Base-by-base conservation (phyloP, 2,113 vertebrate species). In the Lepisosteus osseus region DNA sequence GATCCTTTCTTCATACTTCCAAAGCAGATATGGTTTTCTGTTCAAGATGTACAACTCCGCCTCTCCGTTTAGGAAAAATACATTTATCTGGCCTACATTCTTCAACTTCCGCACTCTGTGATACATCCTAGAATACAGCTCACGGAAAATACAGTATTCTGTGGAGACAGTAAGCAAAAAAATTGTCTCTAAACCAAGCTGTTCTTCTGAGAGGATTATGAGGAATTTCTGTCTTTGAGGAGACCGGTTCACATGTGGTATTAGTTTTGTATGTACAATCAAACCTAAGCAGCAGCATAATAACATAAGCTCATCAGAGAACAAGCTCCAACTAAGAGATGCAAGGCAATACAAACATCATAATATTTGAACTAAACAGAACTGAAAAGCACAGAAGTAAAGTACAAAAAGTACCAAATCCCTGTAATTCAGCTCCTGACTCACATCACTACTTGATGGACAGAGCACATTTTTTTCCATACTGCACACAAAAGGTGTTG, bases 361-460 rank as follows among this genome's bases (percentile, higher is more conserved):
- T 9, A 51, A 51, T 2, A 51, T 51, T 51, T 51, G 5, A 51
- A 51, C 47, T 9, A 51, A 51, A 51, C 47, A 6, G 47, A 9
- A 51, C 47, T 65, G 57, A 74, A 78, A 79, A 63, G 57, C 66
- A 43, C 68, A 64, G 65, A 45, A 67, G 29, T 63, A 67, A 67
- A 72, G 76, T 68, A 55, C 72, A 73, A 29, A 29, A 78, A 77
- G 75, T 67, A 55, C 67, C 62, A 69, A 76, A 78, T 71, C 75
- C 61, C 77, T 84, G 81, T 79, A 84, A 85, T 84, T 80, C 78
- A 81, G 78, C 82, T 79, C 76, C 71, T 72, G 74, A 77, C 73
- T 61, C 59, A 63, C 61, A 68, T 62, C 29, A 29, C 29, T 51
- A 59, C 41, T 69, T 69, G 75, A 76, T 67, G 45, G 75, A 78